Conservation (phyloP, 1,140 invertebrate genomes). For the Plutomurus gul region DNA sequence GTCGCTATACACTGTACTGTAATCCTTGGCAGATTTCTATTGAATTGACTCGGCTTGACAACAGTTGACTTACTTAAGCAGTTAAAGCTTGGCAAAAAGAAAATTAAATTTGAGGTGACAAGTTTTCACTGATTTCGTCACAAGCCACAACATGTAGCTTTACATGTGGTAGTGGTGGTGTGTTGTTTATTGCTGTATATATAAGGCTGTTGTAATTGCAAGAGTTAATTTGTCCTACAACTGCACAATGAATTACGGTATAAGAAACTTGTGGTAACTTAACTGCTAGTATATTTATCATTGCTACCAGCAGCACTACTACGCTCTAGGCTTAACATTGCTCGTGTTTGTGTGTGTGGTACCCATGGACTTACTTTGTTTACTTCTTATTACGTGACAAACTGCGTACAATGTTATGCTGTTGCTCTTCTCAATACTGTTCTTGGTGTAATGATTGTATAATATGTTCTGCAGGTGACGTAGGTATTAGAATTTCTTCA, state of each 20-base stretch:
- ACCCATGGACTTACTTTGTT: no score
- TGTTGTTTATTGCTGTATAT: neutral
- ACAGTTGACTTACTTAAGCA: conserved; percentile 4
- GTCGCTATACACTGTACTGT: no score
- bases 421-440: no score
- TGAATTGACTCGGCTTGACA: neutral
- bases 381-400: no score
- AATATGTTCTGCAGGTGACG: neutral
- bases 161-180: neutral
- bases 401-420: no score
- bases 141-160: neutral
- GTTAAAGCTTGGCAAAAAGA: neutral
- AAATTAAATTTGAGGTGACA: neutral
- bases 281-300: no score
- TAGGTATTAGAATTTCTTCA: neutral
- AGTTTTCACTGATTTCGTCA: conserved; percentile 1
- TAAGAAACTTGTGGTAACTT: neutral
- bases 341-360: no score
- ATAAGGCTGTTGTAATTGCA: neutral
- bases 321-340: no score
- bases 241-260: neutral
- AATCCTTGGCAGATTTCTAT: neutral
- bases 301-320: no score
- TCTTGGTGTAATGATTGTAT: no score
- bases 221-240: conserved; percentile 4